Evolutionary conservation across 2,888 invertebrate genomes (phyloP).

Genomic region (Heliconius cydno): DNA sequence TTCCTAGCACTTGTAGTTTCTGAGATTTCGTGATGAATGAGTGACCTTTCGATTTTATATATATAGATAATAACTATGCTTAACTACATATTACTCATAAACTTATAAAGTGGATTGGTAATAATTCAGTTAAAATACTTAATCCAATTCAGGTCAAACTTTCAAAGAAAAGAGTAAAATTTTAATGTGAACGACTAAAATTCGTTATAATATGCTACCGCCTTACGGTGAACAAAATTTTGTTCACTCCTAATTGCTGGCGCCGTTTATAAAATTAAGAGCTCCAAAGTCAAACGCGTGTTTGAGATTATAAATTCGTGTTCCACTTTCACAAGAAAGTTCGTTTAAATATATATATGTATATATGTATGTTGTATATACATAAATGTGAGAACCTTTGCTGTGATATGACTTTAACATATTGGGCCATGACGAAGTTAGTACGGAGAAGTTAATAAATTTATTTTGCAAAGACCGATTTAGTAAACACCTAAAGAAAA

Average conservation of each 20-base stretch:
- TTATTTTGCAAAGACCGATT: neutral
- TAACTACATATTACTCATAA: no score
- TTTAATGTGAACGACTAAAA: constrained; percentile 20
- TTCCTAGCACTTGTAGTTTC: no score
- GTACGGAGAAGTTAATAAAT: neutral
- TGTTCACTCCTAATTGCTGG: constrained; percentile 32
- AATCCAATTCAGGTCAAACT: neutral
- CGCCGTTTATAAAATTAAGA: constrained; percentile 36
- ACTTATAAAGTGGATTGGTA: neutral
- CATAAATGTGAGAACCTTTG: constrained; percentile 20
- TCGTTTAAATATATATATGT: constrained; percentile 15
- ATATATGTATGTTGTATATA: neutral
- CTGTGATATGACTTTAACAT: constrained; percentile 17
- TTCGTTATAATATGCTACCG: constrained; percentile 16
- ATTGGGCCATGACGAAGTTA: neutral
- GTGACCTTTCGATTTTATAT: no score
- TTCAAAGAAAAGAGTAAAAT: constrained; percentile 6
- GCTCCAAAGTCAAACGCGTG: constrained; percentile 37
- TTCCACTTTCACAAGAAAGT: constrained; percentile 31
- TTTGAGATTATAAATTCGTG: constrained; percentile 35
- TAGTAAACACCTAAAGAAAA: neutral
- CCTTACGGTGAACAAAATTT: constrained; percentile 23
- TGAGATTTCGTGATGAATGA: no score
- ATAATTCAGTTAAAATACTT: neutral
- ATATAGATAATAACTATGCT: no score